phyloP scores from a whole-genome alignment of 2,113 vertebrate genomes.

The Amphilophus citrinellus region DNA sequence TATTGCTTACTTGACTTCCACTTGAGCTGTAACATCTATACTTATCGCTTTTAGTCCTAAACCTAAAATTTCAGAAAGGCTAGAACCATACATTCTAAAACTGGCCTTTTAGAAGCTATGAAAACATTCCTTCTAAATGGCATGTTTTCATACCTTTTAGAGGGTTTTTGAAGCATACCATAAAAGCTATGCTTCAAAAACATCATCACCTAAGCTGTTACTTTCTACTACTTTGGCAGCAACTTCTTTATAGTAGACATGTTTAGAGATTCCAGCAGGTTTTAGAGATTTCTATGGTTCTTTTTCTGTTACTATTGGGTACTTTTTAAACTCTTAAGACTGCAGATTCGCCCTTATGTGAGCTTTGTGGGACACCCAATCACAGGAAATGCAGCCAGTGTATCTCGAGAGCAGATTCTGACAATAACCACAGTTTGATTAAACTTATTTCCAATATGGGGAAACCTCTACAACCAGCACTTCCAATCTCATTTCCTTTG shows the following conservation, averaged over 20 bases:
- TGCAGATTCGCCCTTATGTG: neutral
- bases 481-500: neutral
- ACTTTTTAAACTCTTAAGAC: neutral
- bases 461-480: neutral
- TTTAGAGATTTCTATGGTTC: neutral
- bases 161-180: too few species aligned
- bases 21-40: neutral
- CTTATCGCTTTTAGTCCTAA: neutral
- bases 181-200: neutral
- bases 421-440: neutral
- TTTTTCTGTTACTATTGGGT: neutral
- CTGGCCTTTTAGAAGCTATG: neutral
- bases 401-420: neutral
- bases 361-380: neutral
- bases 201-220: neutral
- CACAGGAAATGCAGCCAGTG: neutral
- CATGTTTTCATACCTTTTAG: too few species aligned
- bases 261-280: neutral
- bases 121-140: too few species aligned
- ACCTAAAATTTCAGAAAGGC: too few species aligned
- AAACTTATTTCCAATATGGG: neutral
- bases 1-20: neutral
- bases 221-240: neutral
- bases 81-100: neutral
- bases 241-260: neutral